phyloP scores from a whole-genome alignment of 2,113 vertebrate genomes.

The Corapipo altera region DNA sequence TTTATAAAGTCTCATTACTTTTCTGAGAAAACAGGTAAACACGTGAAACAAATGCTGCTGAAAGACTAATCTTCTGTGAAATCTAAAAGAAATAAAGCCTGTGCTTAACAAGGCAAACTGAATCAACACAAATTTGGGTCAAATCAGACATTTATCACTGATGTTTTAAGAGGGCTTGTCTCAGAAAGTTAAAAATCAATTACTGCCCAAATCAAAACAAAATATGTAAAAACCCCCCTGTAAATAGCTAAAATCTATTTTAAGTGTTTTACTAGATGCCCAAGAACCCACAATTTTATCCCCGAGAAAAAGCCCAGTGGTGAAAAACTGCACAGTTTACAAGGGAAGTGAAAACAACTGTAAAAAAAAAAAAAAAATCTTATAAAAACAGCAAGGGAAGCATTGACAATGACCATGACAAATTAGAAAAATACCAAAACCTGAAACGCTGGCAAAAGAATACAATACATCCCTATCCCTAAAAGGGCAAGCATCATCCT shows the following conservation, averaged over 20 bases:
- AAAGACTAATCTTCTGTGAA: background rate
- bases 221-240: background rate
- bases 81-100: background rate
- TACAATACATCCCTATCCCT: background rate
- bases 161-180: background rate
- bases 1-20: background rate
- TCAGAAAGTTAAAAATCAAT: background rate
- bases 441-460: background rate
- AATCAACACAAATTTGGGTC: background rate
- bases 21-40: background rate
- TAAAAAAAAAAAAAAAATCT: background rate
- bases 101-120: background rate
- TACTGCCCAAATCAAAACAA: background rate
- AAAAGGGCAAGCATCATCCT: background rate
- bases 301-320: background rate
- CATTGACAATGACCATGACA: accelerated
- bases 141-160: background rate
- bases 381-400: background rate
- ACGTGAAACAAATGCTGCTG: background rate
- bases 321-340: background rate
- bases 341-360: background rate
- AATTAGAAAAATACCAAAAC: background rate
- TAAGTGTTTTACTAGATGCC: background rate
- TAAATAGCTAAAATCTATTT: background rate
- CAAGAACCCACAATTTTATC: background rate